Evolutionary conservation across 1,140 invertebrate genomes (phyloP).

Genomic region (Phortica variegata): DNA sequence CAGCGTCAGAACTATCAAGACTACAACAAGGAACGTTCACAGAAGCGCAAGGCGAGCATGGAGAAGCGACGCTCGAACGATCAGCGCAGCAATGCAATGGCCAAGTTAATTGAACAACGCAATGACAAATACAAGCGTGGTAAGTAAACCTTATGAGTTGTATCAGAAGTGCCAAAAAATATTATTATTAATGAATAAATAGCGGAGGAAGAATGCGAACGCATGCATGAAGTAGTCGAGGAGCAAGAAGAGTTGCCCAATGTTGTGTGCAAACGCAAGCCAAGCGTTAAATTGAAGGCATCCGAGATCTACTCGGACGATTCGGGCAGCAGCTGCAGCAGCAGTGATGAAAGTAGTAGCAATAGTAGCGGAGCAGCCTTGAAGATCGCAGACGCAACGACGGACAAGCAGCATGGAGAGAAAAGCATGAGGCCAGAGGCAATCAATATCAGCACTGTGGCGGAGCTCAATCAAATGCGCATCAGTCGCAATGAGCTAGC

Average conservation of each 20-base stretch:
- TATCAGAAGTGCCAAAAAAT: not conserved
- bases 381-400: conserved; percentile 58
- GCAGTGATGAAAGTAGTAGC: conserved; percentile 39
- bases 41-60: conserved; percentile 84
- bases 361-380: conserved; percentile 38
- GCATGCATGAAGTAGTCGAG: conserved; percentile 50
- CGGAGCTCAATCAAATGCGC: conserved; percentile 82
- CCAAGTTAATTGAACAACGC: conserved; percentile 77
- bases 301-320: conserved; percentile 94
- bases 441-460: conserved; percentile 64
- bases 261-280: conserved; percentile 5
- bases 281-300: conserved; percentile 70
- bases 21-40: conserved; percentile 63
- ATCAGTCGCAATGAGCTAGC: conserved; percentile 88
- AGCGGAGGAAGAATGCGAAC: conserved; percentile 49
- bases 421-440: conserved; percentile 28
- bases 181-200: too few species aligned
- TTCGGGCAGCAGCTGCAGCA: conserved; percentile 66
- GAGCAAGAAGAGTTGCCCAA: conserved; percentile 67
- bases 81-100: conserved; percentile 86
- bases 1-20: conserved; percentile 80
- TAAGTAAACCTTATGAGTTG: conserved; percentile 21
- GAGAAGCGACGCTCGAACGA: conserved; percentile 77
- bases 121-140: conserved; percentile 65
- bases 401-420: conserved; percentile 35